Percentiles rank a stretch among this genome's conserved stretches.
Evolutionary conservation across 2,113 vertebrate genomes (phyloP).

Genomic region (Eonycteris spelaea): DNA sequence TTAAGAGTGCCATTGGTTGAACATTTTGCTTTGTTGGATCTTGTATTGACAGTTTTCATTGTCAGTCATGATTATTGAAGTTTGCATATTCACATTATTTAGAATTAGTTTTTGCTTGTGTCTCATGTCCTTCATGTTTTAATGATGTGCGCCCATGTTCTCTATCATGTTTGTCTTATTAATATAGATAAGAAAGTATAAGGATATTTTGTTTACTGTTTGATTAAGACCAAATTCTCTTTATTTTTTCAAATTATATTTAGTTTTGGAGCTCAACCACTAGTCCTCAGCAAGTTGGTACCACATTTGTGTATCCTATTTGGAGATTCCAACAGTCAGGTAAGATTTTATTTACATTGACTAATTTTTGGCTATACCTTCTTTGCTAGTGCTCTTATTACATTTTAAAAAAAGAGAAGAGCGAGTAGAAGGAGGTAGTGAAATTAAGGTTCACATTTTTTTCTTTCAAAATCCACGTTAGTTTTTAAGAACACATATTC

Average conservation of each 20-base stretch:
- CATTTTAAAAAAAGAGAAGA: not conserved
- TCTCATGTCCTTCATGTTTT: constrained; percentile 36
- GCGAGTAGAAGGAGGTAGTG: not conserved
- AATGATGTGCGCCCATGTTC: not conserved
- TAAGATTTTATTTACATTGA: constrained; percentile 75
- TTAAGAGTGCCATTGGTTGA: constrained; percentile 45
- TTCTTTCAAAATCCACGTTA: not conserved
- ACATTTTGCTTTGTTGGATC: constrained; percentile 28
- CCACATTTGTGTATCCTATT: constrained; percentile 91
- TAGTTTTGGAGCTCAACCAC: constrained; percentile 89
- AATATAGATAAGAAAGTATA: not conserved
- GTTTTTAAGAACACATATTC: not conserved
- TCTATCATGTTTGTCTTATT: constrained; percentile 20
- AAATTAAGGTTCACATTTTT: not conserved
- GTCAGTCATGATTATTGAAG: not conserved
- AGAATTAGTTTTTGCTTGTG: constrained; percentile 43
- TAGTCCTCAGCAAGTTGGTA: constrained; percentile 94
- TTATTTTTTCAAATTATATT: constrained; percentile 28
- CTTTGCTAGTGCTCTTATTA: not conserved
- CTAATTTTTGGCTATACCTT: not conserved
- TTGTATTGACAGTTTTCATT: constrained; percentile 40
- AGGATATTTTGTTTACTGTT: constrained; percentile 30
- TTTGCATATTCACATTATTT: constrained; percentile 35
- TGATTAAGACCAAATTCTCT: constrained; percentile 50
- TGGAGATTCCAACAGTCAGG: constrained; percentile 96